Evolutionary conservation across 2,888 invertebrate genomes (phyloP), one percentile per base, ranked within the genome.

Genomic region (Bellardia pandia): DNA sequence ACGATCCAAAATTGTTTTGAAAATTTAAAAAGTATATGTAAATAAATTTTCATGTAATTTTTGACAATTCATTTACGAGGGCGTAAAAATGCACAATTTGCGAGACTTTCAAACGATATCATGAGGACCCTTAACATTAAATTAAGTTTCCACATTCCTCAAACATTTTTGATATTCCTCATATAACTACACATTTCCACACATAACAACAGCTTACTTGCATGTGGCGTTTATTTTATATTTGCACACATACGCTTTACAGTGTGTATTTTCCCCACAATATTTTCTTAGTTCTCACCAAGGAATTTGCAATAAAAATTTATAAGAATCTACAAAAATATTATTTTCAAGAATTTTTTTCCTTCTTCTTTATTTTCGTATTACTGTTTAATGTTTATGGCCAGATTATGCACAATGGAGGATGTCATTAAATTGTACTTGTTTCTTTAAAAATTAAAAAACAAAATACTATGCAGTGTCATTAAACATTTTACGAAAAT

Each of bases 331-430:
- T 42, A 68, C 23, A 56, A 77, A 77, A 53, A 53, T 77, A 42
- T n/a, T 56, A 68, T 77, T 42, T 51, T 56, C n/a, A 53, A n/a
- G 4, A 56, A 62, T 66, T 77, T 23, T 40, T 53, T 76, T 64
- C 66, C 42, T 23, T 37, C 53, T 76, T 58, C 11, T 1, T 58
- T 42, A n/a, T 37, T 62, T 71, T 37, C 6, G 33, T 40, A 30
- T 40, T 71, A 30, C 37, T 11, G 16, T 80, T 64, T 62, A 53
- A 80, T 62, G 62, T 80, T 80, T 72, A 72, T 56, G 56, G 64
- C 53, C 42, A 53, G 23, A 37, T 72, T 64, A 72, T 72, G 30
- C 42, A 45, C 37, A 37, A 23, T 69, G n/a, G 45, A 58, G 58
- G 33, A 68, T 75, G 66, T 33, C 77, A n/a, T 68, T 60, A 60